Base-by-base conservation (phyloP, 2,797 vertebrate genomes). In the Tragopan temminckii region DNA sequence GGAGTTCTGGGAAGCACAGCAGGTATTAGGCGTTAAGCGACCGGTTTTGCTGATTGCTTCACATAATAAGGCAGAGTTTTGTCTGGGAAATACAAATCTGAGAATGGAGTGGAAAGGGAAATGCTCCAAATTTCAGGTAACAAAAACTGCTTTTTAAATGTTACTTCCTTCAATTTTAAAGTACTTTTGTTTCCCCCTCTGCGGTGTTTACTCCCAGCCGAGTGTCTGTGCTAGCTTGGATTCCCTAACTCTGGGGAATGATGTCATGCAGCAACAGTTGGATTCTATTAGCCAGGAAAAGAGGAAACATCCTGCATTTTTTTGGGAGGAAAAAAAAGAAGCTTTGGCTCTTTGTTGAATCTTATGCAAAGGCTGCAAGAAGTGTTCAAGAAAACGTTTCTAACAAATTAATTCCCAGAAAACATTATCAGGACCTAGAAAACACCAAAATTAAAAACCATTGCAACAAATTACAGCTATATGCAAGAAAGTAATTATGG, bases 61-160 rank as follows among this genome's bases (percentile, higher is more conserved):
- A 94, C 97, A 95, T 97, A 92, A 71, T 96, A 94, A 97, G 93
- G 96, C 95, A 93, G 77, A 75, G 35, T 95, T 95, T 95, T 97
- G 96, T 97, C 90, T 98, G 98, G 98, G 97, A 97, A 98, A 96
- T 95, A 97, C 96, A 95, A 97, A 96, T 93, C 96, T 95, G 91
- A 98, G 97, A 96, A 98, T 98, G 98, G 98, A 97, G 97, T 97
- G 98, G 98, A 98, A 98, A 97, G 97, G 84, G 96, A 97, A 96
- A 90, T 92, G 81, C 97, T 95, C 90, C 93, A 97, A 97, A 93
- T 85, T 94, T 67, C 98, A 99, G 99, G 99, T 99, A 99, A 99
- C 93, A 79, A 88, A 92, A 91, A 48, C 23, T 80, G 31, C 52
- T 31, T 94, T 89, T 85, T 79, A 20, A 58, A 85, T 72, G 24